Base-by-base conservation (phyloP, 2,113 vertebrate species). In the Platichthys stellatus region DNA sequence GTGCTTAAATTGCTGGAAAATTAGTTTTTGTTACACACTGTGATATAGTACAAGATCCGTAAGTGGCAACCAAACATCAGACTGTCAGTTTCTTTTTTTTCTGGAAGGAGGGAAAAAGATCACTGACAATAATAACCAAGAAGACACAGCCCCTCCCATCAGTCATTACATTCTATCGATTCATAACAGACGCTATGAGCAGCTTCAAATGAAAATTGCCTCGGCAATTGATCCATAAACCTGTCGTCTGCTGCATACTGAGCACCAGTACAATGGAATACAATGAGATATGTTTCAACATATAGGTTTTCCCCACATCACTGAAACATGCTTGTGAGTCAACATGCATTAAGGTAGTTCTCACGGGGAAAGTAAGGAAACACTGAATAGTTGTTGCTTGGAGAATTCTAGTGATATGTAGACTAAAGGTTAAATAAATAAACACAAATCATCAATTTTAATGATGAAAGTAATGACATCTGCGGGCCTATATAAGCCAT, bases 81-180 rank as follows among this genome's bases (percentile, higher is more conserved):
- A 63, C n/a, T 74, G 31, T 31, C 31, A 31, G 31, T 31, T 65
- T 66, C 63, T 66, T 31, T 31, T 31, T 31, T 31, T 6, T 31
- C 31, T 31, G 31, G 38, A 24, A 40, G 49, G 68, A 4, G 56
- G 45, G 11, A 63, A 76, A 76, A 63, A 76, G n/a, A 65, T 58
- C 66, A 49, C n/a, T 68, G 61, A 68, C 82, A 86, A 73, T 69
- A 84, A 90, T 79, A 89, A 83, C 81, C 54, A 72, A 67, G 58
- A 81, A 79, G 74, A 81, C 68, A 62, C 40, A 40, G 69, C 53
- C 69, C 75, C 47, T 63, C 72, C 31, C 65, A 71, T 75, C 72
- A 82, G 76, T 84, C 82, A 86, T 90, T 84, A 85, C 90, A 88
- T 81, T 53, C 53, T 66, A 92, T 91, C 18, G 77, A 92, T 90